Evolutionary conservation across 2,888 invertebrate species (phyloP), one percentile per base, ranked within the genome.

Genomic region (Balanococcus diminutus): DNA sequence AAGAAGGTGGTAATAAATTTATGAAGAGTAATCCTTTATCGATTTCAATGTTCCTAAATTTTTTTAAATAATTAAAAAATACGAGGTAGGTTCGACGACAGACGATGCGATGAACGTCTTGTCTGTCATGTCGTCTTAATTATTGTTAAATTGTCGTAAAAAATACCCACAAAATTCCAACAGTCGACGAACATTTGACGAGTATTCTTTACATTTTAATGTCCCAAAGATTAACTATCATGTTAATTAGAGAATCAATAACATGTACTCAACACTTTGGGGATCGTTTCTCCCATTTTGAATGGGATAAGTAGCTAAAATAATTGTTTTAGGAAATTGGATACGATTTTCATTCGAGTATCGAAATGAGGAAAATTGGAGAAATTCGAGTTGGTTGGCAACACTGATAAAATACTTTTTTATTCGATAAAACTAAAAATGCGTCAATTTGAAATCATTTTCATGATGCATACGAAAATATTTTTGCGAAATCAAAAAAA

Each of bases 1-100:
- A 82, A 81, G 22, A 36, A 72, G 56, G 67, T 42, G n/a, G n/a
- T n/a, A n/a, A n/a, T n/a, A 82, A 42, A 86, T 32, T 82, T 86
- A 42, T 67, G 39, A 61, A 82, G 25, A 67, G 16, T 31, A 67
- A 8, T 67, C 28, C 28, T 28, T 1, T 56, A 19, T 56, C 56
- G n/a, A n/a, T n/a, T 56, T 56, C 42, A 42, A 9, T 56, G 2
- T 2, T 56, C 2, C 1, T 56, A 2, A 56, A 56, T 56, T 56
- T 56, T 56, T 56, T 19, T 1, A n/a, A 67, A 67, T 28, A 25
- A 67, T 25, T 11, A 46, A 82, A 67, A 67, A 67, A 36, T 42
- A 42, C 42, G 42, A 42, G 11, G 42, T 14, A 36, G 8, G 2
- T 42, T 42, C 1, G 16, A 14, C 42, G 0, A 42, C 2, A 14